Evolutionary conservation across 2,113 vertebrate species (phyloP).

Genomic region (Cariama cristata): DNA sequence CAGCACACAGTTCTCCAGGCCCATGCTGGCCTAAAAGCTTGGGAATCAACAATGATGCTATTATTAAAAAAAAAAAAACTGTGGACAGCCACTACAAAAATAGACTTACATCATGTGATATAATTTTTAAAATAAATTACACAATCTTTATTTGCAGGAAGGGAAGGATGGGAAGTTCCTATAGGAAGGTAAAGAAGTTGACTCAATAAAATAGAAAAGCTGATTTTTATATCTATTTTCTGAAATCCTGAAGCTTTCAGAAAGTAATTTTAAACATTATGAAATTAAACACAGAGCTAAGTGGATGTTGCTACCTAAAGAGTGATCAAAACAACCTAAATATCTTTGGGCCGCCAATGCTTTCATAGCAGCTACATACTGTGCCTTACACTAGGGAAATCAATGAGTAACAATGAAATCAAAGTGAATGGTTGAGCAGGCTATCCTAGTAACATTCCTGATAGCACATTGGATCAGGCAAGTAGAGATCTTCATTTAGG

Average conservation of each 20-base stretch:
- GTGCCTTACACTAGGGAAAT: neutral
- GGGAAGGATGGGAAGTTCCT: conserved; percentile 7
- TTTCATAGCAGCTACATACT: neutral
- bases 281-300: neutral
- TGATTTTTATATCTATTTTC: neutral
- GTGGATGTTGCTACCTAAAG: neutral
- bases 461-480: neutral
- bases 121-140: neutral
- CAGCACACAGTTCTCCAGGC: neutral
- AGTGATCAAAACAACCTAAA: neutral
- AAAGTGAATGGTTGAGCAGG: neutral
- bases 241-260: neutral
- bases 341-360: neutral
- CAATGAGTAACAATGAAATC: neutral
- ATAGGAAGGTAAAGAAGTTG: conserved; percentile 15
- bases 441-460: neutral
- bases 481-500: neutral
- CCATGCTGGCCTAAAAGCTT: neutral
- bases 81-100: neutral
- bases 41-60: neutral
- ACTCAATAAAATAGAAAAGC: neutral
- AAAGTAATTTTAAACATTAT: neutral
- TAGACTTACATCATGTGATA: neutral
- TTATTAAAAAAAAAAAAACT: neutral
- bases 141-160: conserved; percentile 8